These are phyloP conservation scores for Apus apus DNA, from an alignment of 2,113 vertebrate species.

Conservation along the genomic window DNA sequence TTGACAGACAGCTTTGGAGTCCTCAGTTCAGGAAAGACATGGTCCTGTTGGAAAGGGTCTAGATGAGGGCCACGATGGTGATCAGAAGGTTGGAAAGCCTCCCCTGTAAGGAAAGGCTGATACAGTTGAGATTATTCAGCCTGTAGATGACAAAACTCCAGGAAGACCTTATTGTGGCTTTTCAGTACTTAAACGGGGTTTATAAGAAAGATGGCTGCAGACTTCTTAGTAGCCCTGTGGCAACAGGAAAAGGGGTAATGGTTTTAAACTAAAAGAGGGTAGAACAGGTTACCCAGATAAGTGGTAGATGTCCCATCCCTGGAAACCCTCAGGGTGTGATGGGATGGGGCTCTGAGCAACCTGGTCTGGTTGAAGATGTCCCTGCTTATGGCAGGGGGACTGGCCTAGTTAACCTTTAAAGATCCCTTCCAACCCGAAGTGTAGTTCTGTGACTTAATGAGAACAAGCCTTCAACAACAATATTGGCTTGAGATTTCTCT, in stretches of 20 bases:
- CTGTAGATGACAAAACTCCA: background rate
- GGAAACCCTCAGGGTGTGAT: background rate
- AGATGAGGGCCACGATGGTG: background rate
- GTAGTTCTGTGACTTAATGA: background rate
- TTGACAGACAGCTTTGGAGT: background rate
- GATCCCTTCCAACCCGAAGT: background rate
- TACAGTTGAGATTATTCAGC: background rate
- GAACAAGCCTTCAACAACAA: background rate
- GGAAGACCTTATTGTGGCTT: too few relatives aligned
- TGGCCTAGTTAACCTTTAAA: background rate
- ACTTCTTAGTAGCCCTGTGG: background rate
- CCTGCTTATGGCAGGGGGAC: background rate
- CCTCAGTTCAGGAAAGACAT: background rate
- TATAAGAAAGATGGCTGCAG: background rate
- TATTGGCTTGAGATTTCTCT: background rate
- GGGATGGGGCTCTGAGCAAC: background rate
- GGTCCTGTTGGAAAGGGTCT: accelerated
- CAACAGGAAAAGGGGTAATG: background rate
- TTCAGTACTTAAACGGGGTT: background rate
- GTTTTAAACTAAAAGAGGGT: background rate
- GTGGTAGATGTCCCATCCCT: background rate
- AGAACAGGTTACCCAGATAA: background rate
- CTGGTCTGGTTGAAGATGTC: background rate
- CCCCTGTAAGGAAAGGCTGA: background rate
- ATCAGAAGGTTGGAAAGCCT: background rate